Percentiles rank a stretch among this genome's conserved stretches.
Evolutionary conservation across 2,797 vertebrate species (phyloP).

Genomic region (Phalanger gymnotis): DNA sequence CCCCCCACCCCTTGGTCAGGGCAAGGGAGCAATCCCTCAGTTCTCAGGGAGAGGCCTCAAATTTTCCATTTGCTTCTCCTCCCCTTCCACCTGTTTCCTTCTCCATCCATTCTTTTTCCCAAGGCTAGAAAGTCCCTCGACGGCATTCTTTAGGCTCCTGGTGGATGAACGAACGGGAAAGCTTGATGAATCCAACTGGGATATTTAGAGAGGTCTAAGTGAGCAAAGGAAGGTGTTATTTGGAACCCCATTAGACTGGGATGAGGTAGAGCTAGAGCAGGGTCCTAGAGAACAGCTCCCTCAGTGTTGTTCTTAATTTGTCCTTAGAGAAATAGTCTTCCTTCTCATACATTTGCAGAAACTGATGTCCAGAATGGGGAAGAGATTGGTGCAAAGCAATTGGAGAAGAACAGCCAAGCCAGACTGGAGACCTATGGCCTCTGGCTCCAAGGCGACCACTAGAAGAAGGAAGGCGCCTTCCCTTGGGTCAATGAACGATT

Average conservation of each 20-base stretch:
- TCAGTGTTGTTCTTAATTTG: background rate
- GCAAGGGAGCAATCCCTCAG: background rate
- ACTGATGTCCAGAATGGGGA: background rate
- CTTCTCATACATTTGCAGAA: background rate
- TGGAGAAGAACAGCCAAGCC: no score
- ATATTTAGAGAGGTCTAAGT: background rate
- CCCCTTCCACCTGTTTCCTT: background rate
- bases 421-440: rapidly evolving
- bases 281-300: background rate
- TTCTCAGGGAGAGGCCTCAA: background rate
- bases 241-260: background rate
- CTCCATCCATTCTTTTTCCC: background rate
- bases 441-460: background rate
- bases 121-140: background rate
- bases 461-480: background rate
- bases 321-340: background rate
- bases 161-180: background rate
- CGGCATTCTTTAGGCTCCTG: background rate
- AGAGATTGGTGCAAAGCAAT: rapidly evolving
- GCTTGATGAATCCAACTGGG: background rate
- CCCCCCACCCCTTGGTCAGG: background rate
- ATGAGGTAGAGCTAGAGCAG: background rate
- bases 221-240: background rate
- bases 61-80: background rate
- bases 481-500: background rate